Conservation (phyloP, 2,113 vertebrate species). For the Peromyscus maniculatus region DNA sequence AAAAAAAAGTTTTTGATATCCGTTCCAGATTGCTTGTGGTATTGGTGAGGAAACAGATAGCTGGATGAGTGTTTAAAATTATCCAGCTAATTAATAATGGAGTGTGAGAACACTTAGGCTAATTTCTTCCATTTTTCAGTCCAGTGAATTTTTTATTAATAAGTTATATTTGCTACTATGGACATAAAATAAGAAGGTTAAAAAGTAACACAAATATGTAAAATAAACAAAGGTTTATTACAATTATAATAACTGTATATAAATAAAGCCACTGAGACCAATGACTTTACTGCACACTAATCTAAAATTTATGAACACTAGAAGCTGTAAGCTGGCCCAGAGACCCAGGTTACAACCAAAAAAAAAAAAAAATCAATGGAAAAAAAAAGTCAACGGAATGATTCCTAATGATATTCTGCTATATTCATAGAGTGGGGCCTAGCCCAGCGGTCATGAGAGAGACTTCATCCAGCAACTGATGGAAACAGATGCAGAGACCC, state of each 20-base stretch:
- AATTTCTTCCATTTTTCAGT: constrained; percentile 41
- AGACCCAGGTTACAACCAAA: background rate
- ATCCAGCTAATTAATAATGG: constrained; percentile 29
- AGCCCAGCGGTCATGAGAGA: background rate
- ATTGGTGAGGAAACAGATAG: constrained; percentile 29
- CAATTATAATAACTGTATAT: background rate
- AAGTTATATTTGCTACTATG: constrained; percentile 8
- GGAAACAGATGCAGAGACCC: background rate
- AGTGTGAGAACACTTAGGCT: background rate
- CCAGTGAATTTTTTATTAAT: constrained; percentile 21
- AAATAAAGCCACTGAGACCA: background rate
- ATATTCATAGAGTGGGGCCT: background rate
- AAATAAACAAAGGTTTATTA: constrained; percentile 8
- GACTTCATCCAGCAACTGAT: background rate
- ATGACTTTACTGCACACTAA: background rate
- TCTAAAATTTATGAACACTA: background rate
- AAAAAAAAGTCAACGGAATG: background rate
- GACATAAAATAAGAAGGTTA: constrained; percentile 44
- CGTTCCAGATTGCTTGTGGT: background rate
- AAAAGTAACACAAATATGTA: background rate
- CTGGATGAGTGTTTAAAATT: background rate
- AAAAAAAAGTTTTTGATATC: background rate
- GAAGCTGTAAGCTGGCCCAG: background rate
- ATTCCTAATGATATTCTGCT: background rate
- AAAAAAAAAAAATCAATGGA: background rate